Evolutionary conservation across 53 echinoderm and acorn worm species (phyloP), one percentile per base, ranked within the genome.

Genomic region (Mesocentrotus franciscanus): DNA sequence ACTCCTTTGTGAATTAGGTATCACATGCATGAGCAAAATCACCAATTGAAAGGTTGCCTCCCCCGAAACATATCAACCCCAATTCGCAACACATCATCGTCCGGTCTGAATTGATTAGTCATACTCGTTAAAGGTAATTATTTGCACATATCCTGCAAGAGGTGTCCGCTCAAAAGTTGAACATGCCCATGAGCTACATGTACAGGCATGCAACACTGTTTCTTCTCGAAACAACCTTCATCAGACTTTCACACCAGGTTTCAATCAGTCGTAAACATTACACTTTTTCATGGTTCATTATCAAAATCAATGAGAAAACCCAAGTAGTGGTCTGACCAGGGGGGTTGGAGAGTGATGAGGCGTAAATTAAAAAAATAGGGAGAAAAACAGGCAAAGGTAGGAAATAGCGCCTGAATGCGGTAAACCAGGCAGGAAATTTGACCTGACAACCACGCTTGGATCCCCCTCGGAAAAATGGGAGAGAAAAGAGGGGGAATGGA

Each of bases 341-440:
- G 59, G 87, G 58, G 8, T 64, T 59, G 87, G 13, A 9, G 29
- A 26, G 58, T 57, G 57, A 87, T 87, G n/a, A 58, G 27, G 27
- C 58, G 18, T 87, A 35, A 87, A 87, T 27, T n/a, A n/a, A 13
- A 58, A 24, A 91, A 64, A 39, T 3, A 70, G 66, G 66, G 33
- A 62, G 66, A 32, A 33, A 35, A 20, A 64, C 16, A 20, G 89
- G 61, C 30, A 36, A 18, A 66, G 70, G 64, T 66, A 68, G 91
- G 91, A 66, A 91, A 66, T 64, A 57, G 16, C 10, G 61, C 66
- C 64, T 9, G 64, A 91, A 66, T 91, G 91, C 32, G 91, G 91
- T 91, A 91, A 91, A 91, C 91, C 68, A 70, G 91, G 34, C 64
- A 62, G 91, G 91, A 91, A 91, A 91, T 91, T 22, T 91, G 91